Base-by-base conservation (phyloP, 2,113 vertebrate genomes). In the Halichoerus grypus region DNA sequence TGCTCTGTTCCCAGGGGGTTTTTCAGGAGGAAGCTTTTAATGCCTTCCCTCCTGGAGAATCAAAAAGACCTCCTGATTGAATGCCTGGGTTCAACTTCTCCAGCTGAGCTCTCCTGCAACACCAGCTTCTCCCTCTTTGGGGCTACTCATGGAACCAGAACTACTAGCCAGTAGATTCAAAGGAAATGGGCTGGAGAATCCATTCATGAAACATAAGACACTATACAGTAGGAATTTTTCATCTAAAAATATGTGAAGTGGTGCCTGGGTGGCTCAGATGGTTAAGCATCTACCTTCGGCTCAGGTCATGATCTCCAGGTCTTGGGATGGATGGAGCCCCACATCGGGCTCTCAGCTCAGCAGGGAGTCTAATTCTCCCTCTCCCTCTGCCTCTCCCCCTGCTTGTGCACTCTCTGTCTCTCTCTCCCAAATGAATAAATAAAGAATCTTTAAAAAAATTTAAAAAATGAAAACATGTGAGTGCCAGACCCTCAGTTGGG, bases 1-100 rank as follows among this genome's bases (percentile, higher is more conserved):
- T 0, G 0, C 8, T 13, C 19, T 61, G 18, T 16, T n/a, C 24
- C 31, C 7, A 2, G 1, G 24, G 72, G 4, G 7, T 2, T 61
- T 96, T 81, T 91, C 26, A 53, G 63, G 42, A 33, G 0, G 36
- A 55, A 13, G 6, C 7, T 24, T 13, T 93, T 3, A n/a, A 42
- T 65, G 46, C 74, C 53, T 63, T 88, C 39, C 10, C 28, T 76
- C 59, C 31, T 22, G 18, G 26, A 93, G n/a, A 15, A 28, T 42
- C 39, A 51, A 11, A 67, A 67, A 76, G n/a, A 87, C 8, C 26
- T 21, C 1, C 0, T 7, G 26, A 18, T 22, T 39, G 76, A 61
- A 16, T 57, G 5, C 18, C n/a, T 7, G 5, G 7, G 14, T 49
- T 21, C 36, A 11, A 77, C 74, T 53, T 71, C 69, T 24, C 15